Percentiles rank a stretch among this genome's conserved stretches.
Conservation (phyloP, 2,888 invertebrate species). For the Erebia epiphron region DNA sequence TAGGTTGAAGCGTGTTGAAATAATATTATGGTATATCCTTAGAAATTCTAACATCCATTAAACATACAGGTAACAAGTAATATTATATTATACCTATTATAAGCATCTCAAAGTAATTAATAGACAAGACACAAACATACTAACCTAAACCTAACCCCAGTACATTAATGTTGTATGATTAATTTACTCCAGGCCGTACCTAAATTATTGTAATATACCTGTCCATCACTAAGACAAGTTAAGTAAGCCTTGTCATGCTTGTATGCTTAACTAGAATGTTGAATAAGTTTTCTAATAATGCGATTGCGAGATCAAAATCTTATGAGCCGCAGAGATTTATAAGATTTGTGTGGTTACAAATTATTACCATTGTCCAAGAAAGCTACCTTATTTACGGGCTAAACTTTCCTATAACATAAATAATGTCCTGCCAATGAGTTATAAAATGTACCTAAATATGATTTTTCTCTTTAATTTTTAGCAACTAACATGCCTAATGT, state of each 20-base stretch:
- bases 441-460: too few species aligned
- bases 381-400: background rate
- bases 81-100: background rate
- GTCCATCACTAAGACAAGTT: conserved; percentile 15
- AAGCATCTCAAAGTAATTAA: background rate
- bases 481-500: too few species aligned
- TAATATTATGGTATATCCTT: too few species aligned
- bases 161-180: conserved; percentile 17
- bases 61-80: too few species aligned
- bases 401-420: too few species aligned
- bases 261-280: conserved; percentile 7
- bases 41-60: too few species aligned
- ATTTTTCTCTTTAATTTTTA: too few species aligned
- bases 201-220: conserved; percentile 13
- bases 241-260: background rate
- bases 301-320: background rate
- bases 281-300: background rate
- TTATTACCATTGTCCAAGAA: background rate
- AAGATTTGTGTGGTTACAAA: background rate
- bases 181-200: conserved; percentile 13
- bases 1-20: too few species aligned
- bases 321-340: background rate
- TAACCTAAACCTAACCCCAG: conserved; percentile 16
- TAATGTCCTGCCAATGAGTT: too few species aligned
- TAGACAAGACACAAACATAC: conserved; percentile 9